These are phyloP conservation scores for Eumerus sabulonum DNA, from an alignment of 2,888 invertebrate genomes.

Conservation along the genomic window DNA sequence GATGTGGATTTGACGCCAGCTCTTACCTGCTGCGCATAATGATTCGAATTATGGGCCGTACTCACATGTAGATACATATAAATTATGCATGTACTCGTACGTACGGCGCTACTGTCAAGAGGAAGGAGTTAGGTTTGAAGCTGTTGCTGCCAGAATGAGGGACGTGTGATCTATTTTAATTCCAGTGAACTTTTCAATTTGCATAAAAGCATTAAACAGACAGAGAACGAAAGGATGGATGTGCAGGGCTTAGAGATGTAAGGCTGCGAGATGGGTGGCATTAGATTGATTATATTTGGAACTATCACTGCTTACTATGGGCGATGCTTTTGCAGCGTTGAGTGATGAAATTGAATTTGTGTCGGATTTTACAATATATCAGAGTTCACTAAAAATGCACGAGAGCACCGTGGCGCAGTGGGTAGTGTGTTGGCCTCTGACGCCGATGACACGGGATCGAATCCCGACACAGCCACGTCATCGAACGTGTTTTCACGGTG, in stretches of 20 bases:
- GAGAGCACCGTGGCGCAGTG: too few relatives aligned
- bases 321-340: too few relatives aligned
- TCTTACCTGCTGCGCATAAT: constrained; percentile 46
- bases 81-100: constrained; percentile 21
- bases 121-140: background rate
- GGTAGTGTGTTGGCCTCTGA: too few relatives aligned
- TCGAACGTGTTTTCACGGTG: too few relatives aligned
- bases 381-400: too few relatives aligned
- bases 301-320: too few relatives aligned
- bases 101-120: background rate
- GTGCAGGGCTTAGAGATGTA: background rate
- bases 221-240: too few relatives aligned
- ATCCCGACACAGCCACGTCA: too few relatives aligned
- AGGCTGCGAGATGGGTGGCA: background rate
- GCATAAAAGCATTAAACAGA: constrained; percentile 36
- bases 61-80: background rate
- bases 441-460: too few relatives aligned
- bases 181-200: constrained; percentile 56
- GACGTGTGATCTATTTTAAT: constrained; percentile 41
- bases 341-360: too few relatives aligned
- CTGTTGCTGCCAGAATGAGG: too few relatives aligned
- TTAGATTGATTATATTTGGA: constrained; percentile 48
- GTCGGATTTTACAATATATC: too few relatives aligned
- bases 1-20: constrained; percentile 25
- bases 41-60: constrained; percentile 39